Evolutionary conservation across 2,888 invertebrate species (phyloP).

Genomic region (Parnassius smintheus): DNA sequence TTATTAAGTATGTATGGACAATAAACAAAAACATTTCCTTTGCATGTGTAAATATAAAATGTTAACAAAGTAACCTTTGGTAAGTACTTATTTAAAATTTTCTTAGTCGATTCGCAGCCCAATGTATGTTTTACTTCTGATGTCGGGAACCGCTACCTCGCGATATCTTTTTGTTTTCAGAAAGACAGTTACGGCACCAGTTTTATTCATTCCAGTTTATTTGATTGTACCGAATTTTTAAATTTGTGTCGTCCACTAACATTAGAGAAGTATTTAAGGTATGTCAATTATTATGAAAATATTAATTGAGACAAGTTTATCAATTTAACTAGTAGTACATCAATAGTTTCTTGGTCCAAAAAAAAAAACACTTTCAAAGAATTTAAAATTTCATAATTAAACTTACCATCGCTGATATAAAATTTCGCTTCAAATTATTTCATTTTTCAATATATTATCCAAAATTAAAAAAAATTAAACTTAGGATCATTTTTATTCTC

Average conservation of each 20-base stretch:
- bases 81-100: slow-evolving; percentile 66
- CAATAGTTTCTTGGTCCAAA: slow-evolving; percentile 13
- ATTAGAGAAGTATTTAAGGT: slow-evolving; percentile 28
- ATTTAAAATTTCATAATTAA: slow-evolving; percentile 2
- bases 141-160: slow-evolving; percentile 64
- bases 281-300: slow-evolving; percentile 35
- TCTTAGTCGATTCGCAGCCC: slow-evolving; percentile 20
- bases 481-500: slow-evolving; percentile 33
- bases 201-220: slow-evolving; percentile 59
- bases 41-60: slow-evolving; percentile 58
- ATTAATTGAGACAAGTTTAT: slow-evolving; percentile 17
- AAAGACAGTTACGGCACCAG: slow-evolving; percentile 54
- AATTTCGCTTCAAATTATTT: slow-evolving; percentile 10
- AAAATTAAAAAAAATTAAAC: slow-evolving; percentile 7
- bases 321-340: not conserved
- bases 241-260: slow-evolving; percentile 32
- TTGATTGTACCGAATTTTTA: slow-evolving; percentile 28
- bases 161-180: slow-evolving; percentile 41
- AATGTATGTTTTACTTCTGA: slow-evolving; percentile 28
- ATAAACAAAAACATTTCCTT: slow-evolving; percentile 36
- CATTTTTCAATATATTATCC: slow-evolving; percentile 9
- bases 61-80: slow-evolving; percentile 49
- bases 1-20: slow-evolving; percentile 34
- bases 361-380: slow-evolving; percentile 7
- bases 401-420: slow-evolving; percentile 14